These are phyloP conservation scores for Cryptus armator DNA, from an alignment of 2,888 invertebrate species.

Conservation along the genomic window DNA sequence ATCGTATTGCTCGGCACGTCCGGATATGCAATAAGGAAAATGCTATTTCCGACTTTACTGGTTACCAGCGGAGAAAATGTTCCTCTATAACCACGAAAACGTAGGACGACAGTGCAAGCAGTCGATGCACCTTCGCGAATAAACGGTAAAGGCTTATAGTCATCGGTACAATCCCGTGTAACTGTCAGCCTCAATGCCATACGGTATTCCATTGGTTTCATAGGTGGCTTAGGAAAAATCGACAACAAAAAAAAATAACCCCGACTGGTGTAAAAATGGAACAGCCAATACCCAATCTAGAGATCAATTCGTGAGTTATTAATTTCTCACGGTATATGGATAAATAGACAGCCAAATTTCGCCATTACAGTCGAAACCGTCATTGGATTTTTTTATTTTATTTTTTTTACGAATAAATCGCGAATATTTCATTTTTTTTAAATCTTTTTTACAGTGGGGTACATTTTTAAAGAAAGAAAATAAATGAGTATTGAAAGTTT, in stretches of 20 bases:
- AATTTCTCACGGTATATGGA: no score
- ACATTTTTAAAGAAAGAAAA: not conserved
- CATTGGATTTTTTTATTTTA: not conserved
- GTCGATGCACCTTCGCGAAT: no score
- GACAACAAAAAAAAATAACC: not conserved
- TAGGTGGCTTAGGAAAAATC: not conserved
- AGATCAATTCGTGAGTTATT: not conserved
- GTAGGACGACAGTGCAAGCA: not conserved
- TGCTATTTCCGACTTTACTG: constrained; percentile 69
- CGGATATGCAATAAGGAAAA: constrained; percentile 77
- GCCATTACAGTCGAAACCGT: no score
- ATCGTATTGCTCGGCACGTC: constrained; percentile 79
- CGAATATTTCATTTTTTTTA: not conserved
- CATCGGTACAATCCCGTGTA: not conserved
- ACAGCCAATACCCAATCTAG: not conserved
- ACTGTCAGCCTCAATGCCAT: not conserved
- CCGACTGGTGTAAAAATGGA: not conserved
- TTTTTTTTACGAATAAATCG: not conserved
- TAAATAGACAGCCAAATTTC: not conserved
- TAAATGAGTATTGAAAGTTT: not conserved
- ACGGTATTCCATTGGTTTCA: not conserved
- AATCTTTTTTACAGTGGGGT: not conserved
- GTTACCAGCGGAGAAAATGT: constrained; percentile 11
- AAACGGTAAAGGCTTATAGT: not conserved
- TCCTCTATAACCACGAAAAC: constrained; percentile 1